These are phyloP conservation scores for Phyllostomus hastatus DNA, from an alignment of 2,113 vertebrate species.

Conservation along the genomic window DNA sequence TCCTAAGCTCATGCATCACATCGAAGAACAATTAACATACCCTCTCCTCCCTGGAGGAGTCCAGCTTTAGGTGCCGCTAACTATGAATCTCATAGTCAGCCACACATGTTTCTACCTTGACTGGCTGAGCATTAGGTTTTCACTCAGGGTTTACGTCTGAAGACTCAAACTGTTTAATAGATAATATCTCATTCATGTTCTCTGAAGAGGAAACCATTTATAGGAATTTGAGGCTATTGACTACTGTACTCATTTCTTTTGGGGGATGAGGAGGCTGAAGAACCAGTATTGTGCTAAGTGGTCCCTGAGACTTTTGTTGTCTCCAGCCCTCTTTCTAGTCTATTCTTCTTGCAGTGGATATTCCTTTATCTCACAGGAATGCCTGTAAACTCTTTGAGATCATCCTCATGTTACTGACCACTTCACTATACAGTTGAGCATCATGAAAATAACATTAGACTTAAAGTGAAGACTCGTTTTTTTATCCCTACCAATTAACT, in stretches of 20 bases:
- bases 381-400: not conserved
- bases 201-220: not conserved
- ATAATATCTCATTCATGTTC: not conserved
- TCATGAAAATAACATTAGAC: not conserved
- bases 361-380: not conserved
- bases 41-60: not conserved
- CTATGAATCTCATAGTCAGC: not conserved
- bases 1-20: not conserved
- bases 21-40: not conserved
- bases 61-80: not conserved
- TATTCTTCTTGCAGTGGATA: not conserved
- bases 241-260: not conserved
- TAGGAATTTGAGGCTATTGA: not conserved
- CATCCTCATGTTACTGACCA: not conserved
- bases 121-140: not conserved
- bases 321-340: not conserved
- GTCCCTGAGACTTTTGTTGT: not conserved
- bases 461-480: not conserved
- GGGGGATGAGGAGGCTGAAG: not conserved
- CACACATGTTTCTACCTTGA: not conserved
- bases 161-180: not conserved
- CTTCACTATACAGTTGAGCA: not conserved
- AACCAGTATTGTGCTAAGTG: not conserved
- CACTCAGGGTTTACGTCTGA: not conserved
- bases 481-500: not conserved